Base-by-base conservation (phyloP, 1,140 invertebrate species). In the Caenorhabditis inopinata region DNA sequence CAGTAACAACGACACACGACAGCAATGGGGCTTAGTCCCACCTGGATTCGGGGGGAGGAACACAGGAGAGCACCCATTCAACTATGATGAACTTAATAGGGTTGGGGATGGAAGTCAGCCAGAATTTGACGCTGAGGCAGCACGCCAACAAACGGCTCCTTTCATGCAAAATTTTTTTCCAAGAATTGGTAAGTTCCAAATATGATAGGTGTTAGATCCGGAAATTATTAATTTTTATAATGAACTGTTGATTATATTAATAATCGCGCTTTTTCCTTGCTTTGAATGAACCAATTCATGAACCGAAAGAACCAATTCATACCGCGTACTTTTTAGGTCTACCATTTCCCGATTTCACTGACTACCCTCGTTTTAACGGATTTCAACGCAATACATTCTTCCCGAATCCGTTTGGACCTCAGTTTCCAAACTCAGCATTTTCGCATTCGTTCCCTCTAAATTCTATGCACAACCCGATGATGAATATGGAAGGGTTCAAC, bases 331-430 rank as follows among this genome's bases (percentile, higher is more conserved):
- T 68, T 68, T 9, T 32, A 42, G 32, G 32, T 38, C n/a, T 68
- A 18, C 32, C 14, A 68, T 68, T 68, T 21, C 32, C 58, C 2
- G 58, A 68, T 38, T 68, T 68, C n/a, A 38, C 29, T 18, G 58
- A 68, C 1, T 68, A 68, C n/a, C 29, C 35, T 2, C 16, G 58
- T 18, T 68, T 68, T n/a, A 68, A 68, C 21, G 32, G 32, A 4
- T 68, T 68, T 21, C 58, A 68, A 68, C 58, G 58, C 0, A 68
- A 68, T 9, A 29, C 53, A 62, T 68, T 68, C 9, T 68, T 68
- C n/a, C 29, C 58, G 0, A 68, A 38, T 21, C 58, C 58, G n/a
- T 68, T 68, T 9, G 32, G 25, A 4, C 32, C 58, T 0, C 58
- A 68, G n/a, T 68, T 68, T 21, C 6, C n/a, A 7, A 42, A 18